Evolutionary conservation across 2,113 vertebrate species (phyloP).

Genomic region (Thomomys bottae): DNA sequence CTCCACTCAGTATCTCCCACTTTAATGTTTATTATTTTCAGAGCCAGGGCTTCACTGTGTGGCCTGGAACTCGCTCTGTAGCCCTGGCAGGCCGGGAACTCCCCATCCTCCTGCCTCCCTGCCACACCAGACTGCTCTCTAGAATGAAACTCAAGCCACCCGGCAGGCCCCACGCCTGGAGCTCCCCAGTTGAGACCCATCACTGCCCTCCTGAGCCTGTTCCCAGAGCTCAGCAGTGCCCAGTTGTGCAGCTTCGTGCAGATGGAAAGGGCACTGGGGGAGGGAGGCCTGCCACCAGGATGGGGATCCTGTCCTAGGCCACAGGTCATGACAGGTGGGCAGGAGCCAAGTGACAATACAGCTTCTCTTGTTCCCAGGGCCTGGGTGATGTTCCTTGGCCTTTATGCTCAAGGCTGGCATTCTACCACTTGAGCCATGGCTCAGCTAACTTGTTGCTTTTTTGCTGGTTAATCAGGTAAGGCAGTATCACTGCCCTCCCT

Average conservation of each 20-base stretch:
- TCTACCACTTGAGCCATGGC: too few relatives aligned
- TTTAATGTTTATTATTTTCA: too few relatives aligned
- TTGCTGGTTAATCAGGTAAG: too few relatives aligned
- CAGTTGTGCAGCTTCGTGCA: not conserved
- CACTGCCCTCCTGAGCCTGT: not conserved
- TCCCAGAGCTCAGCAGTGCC: not conserved
- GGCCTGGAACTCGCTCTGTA: too few relatives aligned
- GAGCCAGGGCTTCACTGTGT: too few relatives aligned
- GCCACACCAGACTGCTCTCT: conserved; percentile 60
- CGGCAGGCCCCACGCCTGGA: not conserved
- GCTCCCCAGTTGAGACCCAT: not conserved
- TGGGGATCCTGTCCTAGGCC: not conserved
- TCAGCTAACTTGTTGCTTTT: too few relatives aligned
- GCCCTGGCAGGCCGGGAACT: too few relatives aligned
- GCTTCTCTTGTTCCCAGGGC: too few relatives aligned
- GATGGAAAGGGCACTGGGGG: not conserved
- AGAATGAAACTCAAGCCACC: not conserved
- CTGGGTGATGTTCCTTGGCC: too few relatives aligned
- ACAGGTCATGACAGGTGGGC: not conserved
- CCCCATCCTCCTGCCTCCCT: not conserved
- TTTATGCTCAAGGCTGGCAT: too few relatives aligned
- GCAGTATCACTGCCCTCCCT: too few relatives aligned
- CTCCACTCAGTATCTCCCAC: not conserved
- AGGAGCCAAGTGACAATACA: not conserved
- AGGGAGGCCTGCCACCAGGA: too few relatives aligned